phyloP scores from a whole-genome alignment of 2,113 vertebrate genomes.

The Podarcis cretensis region DNA sequence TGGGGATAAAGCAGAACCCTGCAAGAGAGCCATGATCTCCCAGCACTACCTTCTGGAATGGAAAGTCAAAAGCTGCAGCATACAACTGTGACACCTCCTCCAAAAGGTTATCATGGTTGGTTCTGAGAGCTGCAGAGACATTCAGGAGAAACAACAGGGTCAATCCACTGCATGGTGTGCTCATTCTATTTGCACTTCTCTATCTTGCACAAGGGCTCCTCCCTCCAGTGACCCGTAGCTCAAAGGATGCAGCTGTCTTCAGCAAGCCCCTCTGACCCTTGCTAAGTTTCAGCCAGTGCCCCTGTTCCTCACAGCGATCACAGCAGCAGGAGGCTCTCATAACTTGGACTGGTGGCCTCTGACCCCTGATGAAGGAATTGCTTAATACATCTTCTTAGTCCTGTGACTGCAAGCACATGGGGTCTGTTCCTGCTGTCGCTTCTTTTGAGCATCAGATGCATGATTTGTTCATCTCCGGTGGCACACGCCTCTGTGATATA shows the following conservation, averaged over 20 bases:
- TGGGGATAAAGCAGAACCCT: too few species aligned
- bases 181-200: not conserved
- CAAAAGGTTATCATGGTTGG: too few species aligned
- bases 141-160: too few species aligned
- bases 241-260: not conserved
- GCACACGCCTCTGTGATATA: not conserved
- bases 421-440: not conserved
- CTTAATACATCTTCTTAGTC: not conserved
- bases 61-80: too few species aligned
- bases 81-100: too few species aligned
- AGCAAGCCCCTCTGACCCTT: not conserved
- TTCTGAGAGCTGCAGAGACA: too few species aligned
- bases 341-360: not conserved
- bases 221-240: too few species aligned
- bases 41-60: too few species aligned
- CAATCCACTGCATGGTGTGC: too few species aligned
- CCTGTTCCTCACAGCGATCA: not conserved
- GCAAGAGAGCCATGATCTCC: too few species aligned
- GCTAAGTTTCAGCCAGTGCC: not conserved
- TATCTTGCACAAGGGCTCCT: not conserved
- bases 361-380: not conserved
- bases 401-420: not conserved
- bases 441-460: not conserved
- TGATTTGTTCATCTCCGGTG: conserved; percentile 9
- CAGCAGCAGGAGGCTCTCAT: not conserved